Base-by-base conservation (phyloP, 2,888 invertebrate genomes). In the Stramonita haemastoma region DNA sequence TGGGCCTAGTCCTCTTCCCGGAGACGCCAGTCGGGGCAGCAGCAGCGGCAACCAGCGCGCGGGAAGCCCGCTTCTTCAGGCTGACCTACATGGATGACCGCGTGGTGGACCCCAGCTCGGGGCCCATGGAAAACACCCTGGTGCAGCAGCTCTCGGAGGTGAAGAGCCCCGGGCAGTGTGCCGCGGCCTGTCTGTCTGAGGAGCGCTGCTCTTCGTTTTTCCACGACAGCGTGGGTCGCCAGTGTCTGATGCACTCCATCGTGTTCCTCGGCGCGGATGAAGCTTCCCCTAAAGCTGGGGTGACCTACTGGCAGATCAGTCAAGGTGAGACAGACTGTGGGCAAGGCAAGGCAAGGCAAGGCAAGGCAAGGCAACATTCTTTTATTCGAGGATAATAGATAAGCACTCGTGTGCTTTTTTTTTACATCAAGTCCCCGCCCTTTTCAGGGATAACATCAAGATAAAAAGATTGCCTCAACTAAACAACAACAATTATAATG, bases 271-370 rank as follows among this genome's bases (percentile, higher is more conserved):
- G 32, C 15, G 79, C 89, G 0, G 73, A 89, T 15, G 87, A 89
- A 73, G 87, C 89, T 15, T 13, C 19, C n/a, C 13, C 79, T 26
- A 32, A 56, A 26, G 15, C 77, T 32, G 84, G 90, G 29, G 85
- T 84, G 17, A 87, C 90, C 1, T 90, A 90, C 85, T 90, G 89
- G 87, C 85, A 87, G 79, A 77, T 90, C 26, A 89, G 87, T 34
- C 89, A 89, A 84, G 89, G 90, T 90, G 19, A 89, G 84, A 86
- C 8, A 8, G 46, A 5, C 46, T n/a, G n/a, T n/a, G n/a, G n/a
- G n/a, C n/a, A n/a, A n/a, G n/a, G n/a, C n/a, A n/a, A n/a, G n/a
- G n/a, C n/a, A n/a, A n/a, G n/a, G n/a, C n/a, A n/a, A n/a, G n/a
- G n/a, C n/a, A n/a, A n/a, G n/a, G n/a, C n/a, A n/a, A n/a, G n/a